Base-by-base conservation (phyloP, 2,113 vertebrate genomes). In the Oncorhynchus mykiss region DNA sequence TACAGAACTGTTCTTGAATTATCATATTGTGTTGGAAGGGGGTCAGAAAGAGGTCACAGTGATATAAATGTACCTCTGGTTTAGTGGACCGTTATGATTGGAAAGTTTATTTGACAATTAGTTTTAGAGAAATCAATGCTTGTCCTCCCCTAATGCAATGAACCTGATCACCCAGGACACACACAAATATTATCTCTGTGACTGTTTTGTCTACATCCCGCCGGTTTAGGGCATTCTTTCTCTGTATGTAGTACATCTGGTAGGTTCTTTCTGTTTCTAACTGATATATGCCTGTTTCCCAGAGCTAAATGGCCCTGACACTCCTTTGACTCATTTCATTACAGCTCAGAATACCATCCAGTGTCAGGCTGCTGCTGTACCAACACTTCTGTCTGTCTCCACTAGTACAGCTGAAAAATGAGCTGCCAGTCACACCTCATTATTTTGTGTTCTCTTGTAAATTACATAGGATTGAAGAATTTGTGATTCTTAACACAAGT, bases 21-120 rank as follows among this genome's bases (percentile, higher is more conserved):
- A 18, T 54, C 14, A 18, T 54, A 18, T 54, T 54, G 51, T 45
- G 39, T 45, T 45, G 39, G 16, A 16, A 54, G 16, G 16, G 51
- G 51, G 51, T 14, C 16, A 54, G 51, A 51, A 85, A 67, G 59
- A 86, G 82, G 78, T 86, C 87, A 85, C 82, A 70, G 74, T 25
- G 73, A 88, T 85, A 83, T 83, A 83, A 88, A 86, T 79, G 68
- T 80, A 20, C 71, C 84, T 88, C 71, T 82, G 85, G 83, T 87
- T 80, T 78, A 87, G 78, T 84, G 83, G 70, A 77, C 87, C 83
- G 73, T 79, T 84, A 82, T 85, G 85, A 88, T 81, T 78, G 51
- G 79, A 75, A 82, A 80, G 81, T 90, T 91, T 89, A 89, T 83
- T 90, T 85, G 87, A 84, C 86, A 87, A 89, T 90, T 87, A 91